Evolutionary conservation across 2,888 invertebrate species (phyloP), one percentile per base, ranked within the genome.

Genomic region (Hirtodrosophila histrioides): DNA sequence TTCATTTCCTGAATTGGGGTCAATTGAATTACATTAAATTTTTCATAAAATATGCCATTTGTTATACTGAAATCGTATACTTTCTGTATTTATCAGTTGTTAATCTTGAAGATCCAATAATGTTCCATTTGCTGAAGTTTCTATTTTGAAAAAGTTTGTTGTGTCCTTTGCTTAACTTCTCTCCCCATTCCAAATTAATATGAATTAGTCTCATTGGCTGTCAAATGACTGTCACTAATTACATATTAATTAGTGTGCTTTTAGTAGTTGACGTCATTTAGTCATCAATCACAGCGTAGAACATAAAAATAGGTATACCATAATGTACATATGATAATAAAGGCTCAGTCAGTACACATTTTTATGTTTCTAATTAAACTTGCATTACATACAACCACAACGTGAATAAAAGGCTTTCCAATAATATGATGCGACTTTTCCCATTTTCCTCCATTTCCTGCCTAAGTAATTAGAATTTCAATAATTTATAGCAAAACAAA

Each of bases 381-480:
- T 78, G 58, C 69, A 84, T 17, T 36, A 36, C 27, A 43, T 27
- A 37, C 31, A 66, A 58, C 45, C 62, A 48, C 43, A 45, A 33
- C 24, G 11, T 11, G 43, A 40, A 50, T 46, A 46, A 49, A 60
- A 50, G 43, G 50, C 31, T 39, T n/a, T 51, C 8, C 11, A 51
- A 39, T 68, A 53, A 49, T 56, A 63, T 51, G 53, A 58, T 55
- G 63, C 48, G 12, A 43, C 35, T 69, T 49, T 51, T 27, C 48
- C 31, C 57, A 65, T 54, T 75, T 60, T 31, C 3, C 36, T 51
- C 48, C 37, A 56, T 50, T 65, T 33, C 50, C 46, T 76, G 69
- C 76, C 76, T 74, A 84, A 78, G 80, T 87, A 84, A 87, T 87
- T 87, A 81, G 56, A 70, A 76, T 77, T 84, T 87, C 77, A 87